Conservation (phyloP, 2,797 vertebrate genomes). For the Chelonia mydas region DNA sequence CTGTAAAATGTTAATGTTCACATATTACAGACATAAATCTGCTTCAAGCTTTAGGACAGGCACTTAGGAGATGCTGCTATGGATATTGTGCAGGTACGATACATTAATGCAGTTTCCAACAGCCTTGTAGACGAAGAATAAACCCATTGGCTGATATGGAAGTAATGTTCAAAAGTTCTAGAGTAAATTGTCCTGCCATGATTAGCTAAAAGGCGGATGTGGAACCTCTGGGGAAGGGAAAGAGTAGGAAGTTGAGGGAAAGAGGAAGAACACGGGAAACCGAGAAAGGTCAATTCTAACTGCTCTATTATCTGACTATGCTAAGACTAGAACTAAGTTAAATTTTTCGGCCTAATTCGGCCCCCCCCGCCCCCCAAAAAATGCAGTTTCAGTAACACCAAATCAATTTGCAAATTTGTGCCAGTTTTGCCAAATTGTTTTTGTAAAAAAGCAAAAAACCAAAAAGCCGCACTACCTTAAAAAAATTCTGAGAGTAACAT, state of each 20-base stretch:
- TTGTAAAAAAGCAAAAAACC: neutral
- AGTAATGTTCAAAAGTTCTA: neutral
- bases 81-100: neutral
- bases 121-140: neutral
- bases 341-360: neutral
- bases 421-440: neutral
- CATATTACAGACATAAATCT: neutral
- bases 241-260: neutral
- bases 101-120: neutral
- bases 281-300: neutral
- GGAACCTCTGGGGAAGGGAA: neutral
- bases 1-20: neutral
- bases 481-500: neutral
- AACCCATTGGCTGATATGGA: neutral
- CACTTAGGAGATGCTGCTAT: neutral
- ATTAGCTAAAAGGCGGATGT: neutral
- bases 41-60: rapidly evolving
- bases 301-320: neutral
- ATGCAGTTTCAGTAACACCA: neutral
- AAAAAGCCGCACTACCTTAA: neutral
- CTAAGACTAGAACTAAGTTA: neutral
- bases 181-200: neutral
- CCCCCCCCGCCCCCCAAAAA: neutral
- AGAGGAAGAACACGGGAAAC: neutral
- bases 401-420: neutral